Percentiles rank a stretch among this genome's conserved stretches.
Conservation (phyloP, 2,888 invertebrate species). For the Adela reaumurella region DNA sequence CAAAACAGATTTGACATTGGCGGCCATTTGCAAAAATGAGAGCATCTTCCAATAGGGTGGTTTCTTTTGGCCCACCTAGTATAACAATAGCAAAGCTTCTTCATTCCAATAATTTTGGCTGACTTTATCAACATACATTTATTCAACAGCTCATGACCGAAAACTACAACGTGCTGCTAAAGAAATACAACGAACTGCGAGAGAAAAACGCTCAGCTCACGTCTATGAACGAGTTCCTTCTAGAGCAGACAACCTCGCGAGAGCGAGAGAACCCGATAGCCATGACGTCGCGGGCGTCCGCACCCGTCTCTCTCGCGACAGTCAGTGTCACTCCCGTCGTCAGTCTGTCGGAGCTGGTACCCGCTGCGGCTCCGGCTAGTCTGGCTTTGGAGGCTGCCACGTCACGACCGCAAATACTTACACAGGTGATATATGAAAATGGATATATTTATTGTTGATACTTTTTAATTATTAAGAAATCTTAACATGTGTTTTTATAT, state of each 20-base stretch:
- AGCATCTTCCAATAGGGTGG: no score
- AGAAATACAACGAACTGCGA: slow-evolving; percentile 40
- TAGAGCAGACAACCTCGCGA: slow-evolving; percentile 39
- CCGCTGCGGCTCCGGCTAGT: slow-evolving; percentile 37
- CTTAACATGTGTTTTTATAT: no score
- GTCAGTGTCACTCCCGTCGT: slow-evolving; percentile 49
- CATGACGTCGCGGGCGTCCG: slow-evolving; percentile 44
- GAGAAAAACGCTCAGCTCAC: slow-evolving; percentile 46
- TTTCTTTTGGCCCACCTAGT: no score
- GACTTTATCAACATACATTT: no score
- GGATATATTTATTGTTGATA: no score
- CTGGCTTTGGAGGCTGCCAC: slow-evolving; percentile 41
- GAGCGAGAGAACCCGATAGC: slow-evolving; percentile 44
- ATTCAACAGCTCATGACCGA: slow-evolving; percentile 29
- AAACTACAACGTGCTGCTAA: slow-evolving; percentile 44
- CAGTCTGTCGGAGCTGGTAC: slow-evolving; percentile 40
- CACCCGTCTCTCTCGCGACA: slow-evolving; percentile 45
- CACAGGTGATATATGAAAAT: slow-evolving; percentile 13
- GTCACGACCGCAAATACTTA: slow-evolving; percentile 41
- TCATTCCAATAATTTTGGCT: no score
- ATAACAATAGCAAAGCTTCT: no score
- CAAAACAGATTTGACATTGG: no score
- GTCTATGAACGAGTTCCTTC: slow-evolving; percentile 48
- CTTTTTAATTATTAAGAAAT: no score
- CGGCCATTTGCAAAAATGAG: no score